These are phyloP conservation scores for Ceyx melanurus DNA, from an alignment of 2,113 vertebrate genomes.

Conservation along the genomic window DNA sequence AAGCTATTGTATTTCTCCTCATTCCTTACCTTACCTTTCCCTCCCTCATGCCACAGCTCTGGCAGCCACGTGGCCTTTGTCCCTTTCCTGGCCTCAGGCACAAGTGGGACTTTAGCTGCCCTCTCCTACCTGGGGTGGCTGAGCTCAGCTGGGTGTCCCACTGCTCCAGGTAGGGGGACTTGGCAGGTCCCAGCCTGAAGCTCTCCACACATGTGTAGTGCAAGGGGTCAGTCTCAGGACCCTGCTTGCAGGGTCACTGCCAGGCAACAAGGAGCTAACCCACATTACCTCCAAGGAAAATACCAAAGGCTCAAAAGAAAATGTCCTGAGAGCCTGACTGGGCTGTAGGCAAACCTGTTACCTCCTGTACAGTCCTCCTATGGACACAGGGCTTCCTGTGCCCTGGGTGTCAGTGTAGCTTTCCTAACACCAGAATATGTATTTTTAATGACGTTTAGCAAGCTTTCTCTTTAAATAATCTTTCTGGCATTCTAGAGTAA, in stretches of 20 bases:
- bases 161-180: not conserved
- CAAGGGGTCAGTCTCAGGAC: not conserved
- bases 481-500: not conserved
- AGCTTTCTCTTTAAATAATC: conserved; percentile 10
- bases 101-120: not conserved
- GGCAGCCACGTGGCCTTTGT: not conserved
- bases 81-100: not conserved
- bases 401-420: not conserved
- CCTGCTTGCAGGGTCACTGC: not conserved
- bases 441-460: conserved; percentile 25
- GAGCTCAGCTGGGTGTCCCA: not conserved
- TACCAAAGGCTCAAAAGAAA: not conserved
- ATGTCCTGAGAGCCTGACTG: not conserved
- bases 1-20: not conserved
- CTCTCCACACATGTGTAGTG: not conserved
- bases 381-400: not conserved
- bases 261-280: not conserved
- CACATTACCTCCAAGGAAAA: not conserved
- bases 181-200: not conserved
- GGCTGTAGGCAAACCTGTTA: not conserved
- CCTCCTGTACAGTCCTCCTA: not conserved
- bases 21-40: not conserved
- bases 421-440: not conserved
- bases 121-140: not conserved
- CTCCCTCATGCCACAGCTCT: not conserved